Base-by-base conservation (phyloP, 1,140 invertebrate species). In the Sarcophaga peregrina region DNA sequence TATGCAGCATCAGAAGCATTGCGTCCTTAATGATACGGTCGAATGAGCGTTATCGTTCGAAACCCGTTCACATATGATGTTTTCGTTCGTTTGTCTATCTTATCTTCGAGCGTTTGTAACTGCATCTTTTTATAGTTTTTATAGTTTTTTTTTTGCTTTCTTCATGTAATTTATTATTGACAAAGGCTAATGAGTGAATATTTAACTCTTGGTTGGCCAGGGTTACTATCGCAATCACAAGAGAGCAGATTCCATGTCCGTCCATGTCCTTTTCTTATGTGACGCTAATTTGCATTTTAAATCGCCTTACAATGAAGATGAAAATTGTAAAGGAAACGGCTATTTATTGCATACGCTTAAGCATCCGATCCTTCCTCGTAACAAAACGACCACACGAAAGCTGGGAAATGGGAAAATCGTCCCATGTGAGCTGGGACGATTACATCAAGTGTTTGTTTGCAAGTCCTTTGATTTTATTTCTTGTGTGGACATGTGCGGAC, bases 131-230 rank as follows among this genome's bases (percentile, higher is more conserved):
- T 52, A 48, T 48, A 10, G n/a, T 50, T 78, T 72, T 72, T 72
- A 8, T 7, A 0, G 58, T 15, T 62, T 62, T 15, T 62, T 62
- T 17, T 72, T 72, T 25, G n/a, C 62, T 72, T 9, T 25, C 0
- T 20, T 37, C 25, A 37, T 37, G 25, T 72, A 17, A 72, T 72
- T 72, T 78, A 47, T 78, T 47, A 50, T 78, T 50, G 25, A 20
- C 75, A 78, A 78, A 78, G 75, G 48, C 75, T 78, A 78, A 78
- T 78, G 75, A 78, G 75, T 52, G 75, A 5, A 78, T 78, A 78
- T 78, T 78, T 78, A 78, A 78, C 75, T 78, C 75, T 78, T 78
- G 75, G 75, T 78, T 47, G 74, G 45, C 20, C 62, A 68, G 62
- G 62, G 62, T 68, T 68, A 68, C 17, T 9, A 20, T 58, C 54